A percentile compares a stretch with the other conserved stretches of the same genome.
phyloP scores from a whole-genome alignment of 2,113 vertebrate species.

The Psittacus erithacus region DNA sequence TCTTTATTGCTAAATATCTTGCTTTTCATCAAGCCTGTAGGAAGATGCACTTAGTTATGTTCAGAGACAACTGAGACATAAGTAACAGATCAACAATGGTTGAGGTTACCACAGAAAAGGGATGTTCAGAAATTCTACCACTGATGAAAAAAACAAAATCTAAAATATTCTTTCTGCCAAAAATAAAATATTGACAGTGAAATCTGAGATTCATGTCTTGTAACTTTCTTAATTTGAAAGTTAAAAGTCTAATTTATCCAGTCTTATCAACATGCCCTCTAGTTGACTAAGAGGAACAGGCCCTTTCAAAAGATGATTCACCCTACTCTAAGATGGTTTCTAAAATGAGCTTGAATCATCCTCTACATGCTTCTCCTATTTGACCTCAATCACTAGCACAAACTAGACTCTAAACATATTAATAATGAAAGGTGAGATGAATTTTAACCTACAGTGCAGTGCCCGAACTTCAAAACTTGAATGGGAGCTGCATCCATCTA shows the following conservation, averaged over 20 bases:
- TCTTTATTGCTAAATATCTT: not conserved
- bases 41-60: not conserved
- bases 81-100: not conserved
- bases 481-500: not conserved
- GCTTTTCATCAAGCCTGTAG: not conserved
- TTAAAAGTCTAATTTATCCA: not conserved
- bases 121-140: not conserved
- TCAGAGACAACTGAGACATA: not conserved
- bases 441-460: not conserved
- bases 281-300: not conserved
- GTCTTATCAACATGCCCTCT: not conserved
- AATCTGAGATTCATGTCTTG: not conserved
- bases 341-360: not conserved
- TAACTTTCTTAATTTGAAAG: not conserved
- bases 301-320: not conserved
- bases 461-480: not conserved
- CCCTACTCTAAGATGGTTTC: not conserved
- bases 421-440: not conserved
- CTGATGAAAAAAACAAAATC: not conserved
- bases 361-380: not conserved
- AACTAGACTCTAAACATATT: not conserved
- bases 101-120: not conserved
- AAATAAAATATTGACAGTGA: not conserved
- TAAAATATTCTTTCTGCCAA: not conserved
- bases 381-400: not conserved